Evolutionary conservation across 2,888 invertebrate genomes (phyloP), one percentile per base, ranked within the genome.

Genomic region (Ecliptopera silaceata): DNA sequence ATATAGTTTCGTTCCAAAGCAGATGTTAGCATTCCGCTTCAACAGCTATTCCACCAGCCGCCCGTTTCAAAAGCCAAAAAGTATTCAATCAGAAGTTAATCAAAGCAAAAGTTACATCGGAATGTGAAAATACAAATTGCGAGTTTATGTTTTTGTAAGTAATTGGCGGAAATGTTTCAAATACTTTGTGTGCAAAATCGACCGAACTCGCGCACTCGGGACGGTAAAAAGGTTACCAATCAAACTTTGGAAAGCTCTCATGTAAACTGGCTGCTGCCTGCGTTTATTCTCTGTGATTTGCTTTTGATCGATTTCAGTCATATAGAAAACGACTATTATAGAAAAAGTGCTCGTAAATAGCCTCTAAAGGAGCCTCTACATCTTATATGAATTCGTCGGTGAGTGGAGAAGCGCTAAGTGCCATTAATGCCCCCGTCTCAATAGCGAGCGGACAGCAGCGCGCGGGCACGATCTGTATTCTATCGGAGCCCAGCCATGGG

Each of bases 141-240:
- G 53, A 63, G 57, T 61, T 61, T 49, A 56, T 62, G 61, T 62
- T 63, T 61, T 61, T 62, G 63, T 58, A 62, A 60, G 65, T 60
- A 63, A 62, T 65, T 63, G 63, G 51, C 55, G 47, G 34, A 49
- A 61, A 65, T 50, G 51, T 53, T 65, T 53, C 8, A 18, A 32
- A 61, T 49, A 59, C 54, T 61, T 26, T 55, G 47, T 39, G 34
- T 50, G 22, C 29, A 18, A 22, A 34, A 41, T 34, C 41, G 17
- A 12, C 12, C n/a, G 10, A 41, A 39, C 32, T 20, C 31, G n/a
- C 17, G 17, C 22, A n/a, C 2, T 29, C n/a, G 4, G 12, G 8
- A 34, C 45, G 34, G 13, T 41, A 8, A 34, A 12, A 17, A 20
- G 11, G 44, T n/a, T 44, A 12, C 4, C 22, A 18, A 46, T 22